Percentiles rank a stretch among this genome's conserved stretches.
phyloP scores from a whole-genome alignment of 2,888 invertebrate genomes.

The Anoncus sp. region DNA sequence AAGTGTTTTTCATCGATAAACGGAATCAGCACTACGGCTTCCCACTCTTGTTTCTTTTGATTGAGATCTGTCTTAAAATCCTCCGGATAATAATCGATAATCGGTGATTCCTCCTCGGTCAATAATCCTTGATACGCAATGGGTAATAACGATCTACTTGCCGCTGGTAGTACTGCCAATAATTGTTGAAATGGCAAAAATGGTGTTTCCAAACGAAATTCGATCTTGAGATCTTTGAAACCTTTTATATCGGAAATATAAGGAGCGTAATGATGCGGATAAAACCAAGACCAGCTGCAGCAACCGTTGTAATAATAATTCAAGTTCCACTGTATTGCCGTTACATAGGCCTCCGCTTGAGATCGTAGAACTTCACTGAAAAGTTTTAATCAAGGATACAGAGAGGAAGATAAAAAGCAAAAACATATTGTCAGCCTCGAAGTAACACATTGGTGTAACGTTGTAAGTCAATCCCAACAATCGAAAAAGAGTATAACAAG shows the following conservation, averaged over 20 bases:
- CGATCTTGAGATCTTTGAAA: conserved; percentile 90
- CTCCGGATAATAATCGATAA: conserved; percentile 95
- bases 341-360: conserved; percentile 95
- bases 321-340: conserved; percentile 98
- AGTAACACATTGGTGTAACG: neutral
- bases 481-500: too few relatives aligned
- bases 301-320: conserved; percentile 98
- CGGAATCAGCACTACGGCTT: conserved; percentile 96
- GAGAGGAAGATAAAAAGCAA: conserved; percentile 5
- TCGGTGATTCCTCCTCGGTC: conserved; percentile 90
- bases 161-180: conserved; percentile 93
- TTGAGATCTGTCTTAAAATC: conserved; percentile 97
- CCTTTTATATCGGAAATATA: conserved; percentile 96
- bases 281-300: conserved; percentile 99
- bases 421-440: neutral
- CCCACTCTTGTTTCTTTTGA: conserved; percentile 98
- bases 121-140: conserved; percentile 91
- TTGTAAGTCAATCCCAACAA: too few relatives aligned
- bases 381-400: conserved; percentile 65
- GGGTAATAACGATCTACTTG: conserved; percentile 92
- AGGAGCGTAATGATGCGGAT: conserved; percentile 98
- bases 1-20: conserved; percentile 92
- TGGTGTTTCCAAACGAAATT: conserved; percentile 93
- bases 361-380: conserved; percentile 90
- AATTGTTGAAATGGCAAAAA: conserved; percentile 97